These are phyloP conservation scores for Brotula barbata DNA, from an alignment of 2,797 vertebrate genomes.

Conservation along the genomic window DNA sequence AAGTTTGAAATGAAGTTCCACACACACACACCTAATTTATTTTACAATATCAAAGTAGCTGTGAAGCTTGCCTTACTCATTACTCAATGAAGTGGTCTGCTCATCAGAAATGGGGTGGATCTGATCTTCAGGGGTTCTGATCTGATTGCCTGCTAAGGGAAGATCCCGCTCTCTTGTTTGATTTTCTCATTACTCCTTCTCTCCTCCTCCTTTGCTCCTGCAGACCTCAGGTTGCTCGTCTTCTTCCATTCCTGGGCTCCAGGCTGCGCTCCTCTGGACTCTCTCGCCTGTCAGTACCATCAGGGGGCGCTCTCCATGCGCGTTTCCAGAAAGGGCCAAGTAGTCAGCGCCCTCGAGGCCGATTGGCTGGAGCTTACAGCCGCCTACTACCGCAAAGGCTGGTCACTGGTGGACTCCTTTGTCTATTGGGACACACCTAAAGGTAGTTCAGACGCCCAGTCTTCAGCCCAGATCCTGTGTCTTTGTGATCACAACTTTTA, in stretches of 20 bases:
- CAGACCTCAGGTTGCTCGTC: constrained; percentile 80
- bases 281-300: constrained; percentile 88
- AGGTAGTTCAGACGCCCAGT: constrained; percentile 74
- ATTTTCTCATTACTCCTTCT: not conserved
- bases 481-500: too few relatives aligned
- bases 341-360: constrained; percentile 90
- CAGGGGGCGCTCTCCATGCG: constrained; percentile 92
- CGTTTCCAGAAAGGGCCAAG: constrained; percentile 88
- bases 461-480: too few relatives aligned
- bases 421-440: constrained; percentile 92
- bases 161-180: too few relatives aligned
- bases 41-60: too few relatives aligned
- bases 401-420: constrained; percentile 93
- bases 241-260: constrained; percentile 83
- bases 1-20: too few relatives aligned
- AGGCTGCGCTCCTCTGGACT: constrained; percentile 78
- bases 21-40: too few relatives aligned
- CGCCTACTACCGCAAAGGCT: constrained; percentile 92
- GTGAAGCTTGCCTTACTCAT: too few relatives aligned
- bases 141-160: too few relatives aligned
- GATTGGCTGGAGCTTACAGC: constrained; percentile 97
- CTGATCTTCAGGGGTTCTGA: too few relatives aligned
- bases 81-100: too few relatives aligned
- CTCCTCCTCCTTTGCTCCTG: not conserved
- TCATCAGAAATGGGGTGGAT: too few relatives aligned